Conservation (phyloP, 1,140 invertebrate species). For the Drosophila sturtevanti region DNA sequence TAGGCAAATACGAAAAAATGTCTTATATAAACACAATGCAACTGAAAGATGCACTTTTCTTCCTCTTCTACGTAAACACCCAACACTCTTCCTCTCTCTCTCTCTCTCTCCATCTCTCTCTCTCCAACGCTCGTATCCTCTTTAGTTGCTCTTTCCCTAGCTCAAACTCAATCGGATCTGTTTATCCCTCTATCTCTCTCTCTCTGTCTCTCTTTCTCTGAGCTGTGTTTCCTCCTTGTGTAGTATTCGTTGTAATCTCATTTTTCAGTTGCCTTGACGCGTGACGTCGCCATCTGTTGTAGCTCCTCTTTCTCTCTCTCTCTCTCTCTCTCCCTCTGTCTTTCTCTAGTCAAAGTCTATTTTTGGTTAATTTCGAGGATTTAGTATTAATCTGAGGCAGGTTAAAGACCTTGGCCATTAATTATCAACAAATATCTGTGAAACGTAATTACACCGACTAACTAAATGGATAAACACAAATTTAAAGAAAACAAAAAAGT, state of each 20-base stretch:
- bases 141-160: background rate
- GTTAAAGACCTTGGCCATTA: slow-evolving; percentile 63
- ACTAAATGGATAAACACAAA: slow-evolving; percentile 2
- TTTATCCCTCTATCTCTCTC: background rate
- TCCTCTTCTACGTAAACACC: background rate
- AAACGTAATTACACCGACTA: background rate
- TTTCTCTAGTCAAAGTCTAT: slow-evolving; percentile 35
- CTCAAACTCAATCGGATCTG: no score
- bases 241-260: slow-evolving; percentile 3
- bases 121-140: background rate
- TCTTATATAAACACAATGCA: background rate
- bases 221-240: slow-evolving; percentile 9
- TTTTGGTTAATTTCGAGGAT: slow-evolving; percentile 50
- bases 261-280: slow-evolving; percentile 36
- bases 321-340: background rate
- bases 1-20: background rate
- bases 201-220: background rate
- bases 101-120: background rate
- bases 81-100: background rate
- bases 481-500: background rate
- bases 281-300: slow-evolving; percentile 44
- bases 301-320: background rate
- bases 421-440: slow-evolving; percentile 11
- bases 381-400: slow-evolving; percentile 45
- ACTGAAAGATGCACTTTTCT: background rate